Evolutionary conservation across 2,888 invertebrate genomes (phyloP), one percentile per base, ranked within the genome.

Genomic region (Sesia bembeciformis): DNA sequence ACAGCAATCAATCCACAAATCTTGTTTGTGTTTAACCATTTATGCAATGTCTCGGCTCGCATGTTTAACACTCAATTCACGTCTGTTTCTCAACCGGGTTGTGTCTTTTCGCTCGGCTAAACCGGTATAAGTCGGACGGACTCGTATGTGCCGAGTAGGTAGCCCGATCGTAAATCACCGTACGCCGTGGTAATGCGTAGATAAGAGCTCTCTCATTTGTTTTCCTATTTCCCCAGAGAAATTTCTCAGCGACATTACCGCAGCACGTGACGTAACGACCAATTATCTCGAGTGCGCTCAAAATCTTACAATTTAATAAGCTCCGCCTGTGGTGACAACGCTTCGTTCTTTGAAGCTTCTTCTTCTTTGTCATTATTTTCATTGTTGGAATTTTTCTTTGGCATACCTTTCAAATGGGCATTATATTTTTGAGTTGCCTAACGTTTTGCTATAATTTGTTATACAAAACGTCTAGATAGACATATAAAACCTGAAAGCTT

Each of bases 201-300:
- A 86, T 85, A 86, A 85, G 78, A 85, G 81, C 81, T 80, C 83
- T 81, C 84, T 84, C 84, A 84, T 86, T 86, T 86, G 86, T 86
- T 85, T 84, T 80, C 78, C 84, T 83, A 85, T 86, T 85, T 86
- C 84, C 80, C 84, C 64, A 66, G 82, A 83, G 83, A 83, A 83
- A 85, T 84, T 81, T 84, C 85, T 82, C 76, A 78, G 79, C 78
- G 83, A 79, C 82, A 81, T 83, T 80, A 83, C 77, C 70, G 67
- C 68, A 67, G 65, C 66, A 67, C 68, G 72, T 83, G 82, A 82
- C 74, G 77, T 75, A 81, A 85, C 76, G 69, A 73, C 69, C 39
- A 50, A 5, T 50, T 50, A 39, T 6, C 38, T 50, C 38, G 7
- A 39, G 5, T 42, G 63, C 23, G 23, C 61, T 65, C 65, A 62